A percentile compares a stretch with the other conserved stretches of the same genome.
Evolutionary conservation across 1,140 invertebrate genomes (phyloP).

Genomic region (Stratiolaelaps scimitus): DNA sequence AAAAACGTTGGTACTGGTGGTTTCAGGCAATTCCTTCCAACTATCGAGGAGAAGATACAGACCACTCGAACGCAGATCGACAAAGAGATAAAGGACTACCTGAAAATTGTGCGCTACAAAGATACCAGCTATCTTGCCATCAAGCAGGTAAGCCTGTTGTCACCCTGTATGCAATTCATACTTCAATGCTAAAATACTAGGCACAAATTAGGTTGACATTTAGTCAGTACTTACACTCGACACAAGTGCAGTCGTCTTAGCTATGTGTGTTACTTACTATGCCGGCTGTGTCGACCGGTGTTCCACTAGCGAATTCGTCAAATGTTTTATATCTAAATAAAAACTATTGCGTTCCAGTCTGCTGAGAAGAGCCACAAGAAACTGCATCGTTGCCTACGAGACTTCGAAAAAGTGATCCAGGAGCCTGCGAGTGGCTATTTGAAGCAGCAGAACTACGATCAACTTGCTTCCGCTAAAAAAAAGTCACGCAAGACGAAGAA

Average conservation of each 20-base stretch:
- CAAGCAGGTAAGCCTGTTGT: slow-evolving; percentile 47
- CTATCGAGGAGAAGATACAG: slow-evolving; percentile 53
- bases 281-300: too few species aligned
- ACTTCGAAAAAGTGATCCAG: slow-evolving; percentile 12
- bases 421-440: slow-evolving; percentile 12
- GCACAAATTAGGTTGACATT: too few species aligned
- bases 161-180: slow-evolving; percentile 36
- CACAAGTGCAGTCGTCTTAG: too few species aligned
- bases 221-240: too few species aligned
- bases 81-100: slow-evolving; percentile 58
- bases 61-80: slow-evolving; percentile 62
- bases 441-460: neutral
- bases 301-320: too few species aligned
- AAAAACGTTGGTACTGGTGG: neutral
- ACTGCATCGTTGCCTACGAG: slow-evolving; percentile 13
- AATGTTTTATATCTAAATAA: too few species aligned
- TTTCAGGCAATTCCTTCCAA: slow-evolving; percentile 52
- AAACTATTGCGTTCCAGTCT: slow-evolving; percentile 37
- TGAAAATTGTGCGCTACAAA: slow-evolving; percentile 90
- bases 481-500: neutral
- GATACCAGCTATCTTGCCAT: slow-evolving; percentile 90
- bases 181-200: too few species aligned
- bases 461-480: neutral
- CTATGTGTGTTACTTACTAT: too few species aligned
- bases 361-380: slow-evolving; percentile 37